A percentile compares a stretch with the other conserved stretches of the same genome.
Evolutionary conservation across 2,113 vertebrate genomes (phyloP).

Genomic region (Notarius lentiginosus): DNA sequence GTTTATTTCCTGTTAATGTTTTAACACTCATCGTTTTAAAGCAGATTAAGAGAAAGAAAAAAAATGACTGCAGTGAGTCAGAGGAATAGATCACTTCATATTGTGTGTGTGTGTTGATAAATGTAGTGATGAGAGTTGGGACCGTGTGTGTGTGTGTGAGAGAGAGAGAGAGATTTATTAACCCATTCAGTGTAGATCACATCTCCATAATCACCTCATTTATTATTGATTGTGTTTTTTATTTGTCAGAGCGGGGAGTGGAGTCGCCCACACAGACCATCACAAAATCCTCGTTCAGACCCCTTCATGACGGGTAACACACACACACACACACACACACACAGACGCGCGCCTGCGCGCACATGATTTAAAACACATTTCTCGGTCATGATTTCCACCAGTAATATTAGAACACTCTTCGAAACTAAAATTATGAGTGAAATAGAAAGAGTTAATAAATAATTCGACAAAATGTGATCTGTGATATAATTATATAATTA

Average conservation of each 20-base stretch:
- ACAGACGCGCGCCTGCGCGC: too few species aligned
- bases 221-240: constrained; percentile 21
- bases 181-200: neutral
- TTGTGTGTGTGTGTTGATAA: neutral
- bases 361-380: too few species aligned
- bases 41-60: neutral
- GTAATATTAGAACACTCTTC: too few species aligned
- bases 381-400: too few species aligned
- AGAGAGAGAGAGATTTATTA: constrained; percentile 22
- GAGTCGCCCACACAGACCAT: constrained; percentile 86
- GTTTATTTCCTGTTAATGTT: neutral
- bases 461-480: too few species aligned
- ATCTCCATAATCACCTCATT: constrained; percentile 28
- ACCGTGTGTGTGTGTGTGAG: constrained; percentile 25
- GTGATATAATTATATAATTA: too few species aligned
- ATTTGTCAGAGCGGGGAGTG: constrained; percentile 83
- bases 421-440: too few species aligned
- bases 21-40: neutral
- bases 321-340: neutral
- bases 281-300: constrained; percentile 89
- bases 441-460: too few species aligned
- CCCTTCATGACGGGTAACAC: constrained; percentile 89
- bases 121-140: neutral
- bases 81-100: neutral
- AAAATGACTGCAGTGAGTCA: neutral